Evolutionary conservation across 2,113 vertebrate genomes (phyloP), one percentile per base, ranked within the genome.

Genomic region (Aphyosemion australe): DNA sequence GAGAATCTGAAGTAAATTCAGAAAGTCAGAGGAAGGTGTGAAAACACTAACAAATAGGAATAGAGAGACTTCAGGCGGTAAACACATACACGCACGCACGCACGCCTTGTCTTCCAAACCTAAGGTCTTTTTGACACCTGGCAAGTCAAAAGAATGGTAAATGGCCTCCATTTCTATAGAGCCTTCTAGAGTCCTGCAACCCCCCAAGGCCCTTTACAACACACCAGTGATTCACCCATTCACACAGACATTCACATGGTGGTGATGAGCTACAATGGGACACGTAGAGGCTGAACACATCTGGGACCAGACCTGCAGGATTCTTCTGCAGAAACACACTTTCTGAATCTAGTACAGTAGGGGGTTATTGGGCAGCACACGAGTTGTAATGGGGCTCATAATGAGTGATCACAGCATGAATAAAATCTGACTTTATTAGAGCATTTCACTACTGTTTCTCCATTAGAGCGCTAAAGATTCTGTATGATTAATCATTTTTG

Each of bases 41-140:
- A 78, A 72, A 50, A n/a, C 49, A 65, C 11, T 72, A 61, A 81
- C 61, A 54, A 70, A 77, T 61, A 46, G 69, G 74, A 63, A 31
- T 53, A 55, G 21, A 51, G 50, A 57, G 63, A 79, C 47, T 69
- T 46, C 1, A 61, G 72, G 58, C 69, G 18, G 48, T 59, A 69
- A 51, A 51, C 34, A 37, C 34, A 3, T 6, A 8, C 34, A 5
- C 34, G 1, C 34, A 37, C 34, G 6, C 34, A 37, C 34, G 6
- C 4, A 37, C 52, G 46, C 53, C 61, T 63, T 70, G 32, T 42
- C 39, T 74, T 42, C 39, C 52, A 75, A 62, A 77, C 74, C 81
- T 48, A 13, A 72, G 79, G 79, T 84, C 78, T 74, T 74, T 51
- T 60, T 80, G 66, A 80, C 79, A 82, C 62, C 63, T 31, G 5